Base-by-base conservation (phyloP, 2,113 vertebrate genomes). In the Tangachromis dhanisi region DNA sequence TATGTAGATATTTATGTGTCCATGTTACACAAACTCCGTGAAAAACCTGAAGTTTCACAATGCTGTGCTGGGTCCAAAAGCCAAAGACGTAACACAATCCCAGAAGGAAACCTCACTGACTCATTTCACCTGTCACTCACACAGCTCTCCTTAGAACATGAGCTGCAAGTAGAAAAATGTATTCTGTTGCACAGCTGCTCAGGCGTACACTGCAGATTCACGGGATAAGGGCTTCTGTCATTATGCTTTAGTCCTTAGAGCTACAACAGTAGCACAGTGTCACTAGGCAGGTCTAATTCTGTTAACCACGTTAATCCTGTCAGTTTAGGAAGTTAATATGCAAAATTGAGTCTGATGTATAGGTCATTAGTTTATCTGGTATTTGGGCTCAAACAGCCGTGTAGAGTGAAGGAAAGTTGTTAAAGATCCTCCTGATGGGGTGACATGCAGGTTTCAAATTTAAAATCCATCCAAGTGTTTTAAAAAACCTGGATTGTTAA, bases 401-500 rank as follows among this genome's bases (percentile, higher is more conserved):
- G 21, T 17, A 29, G 14, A 76, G 71, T 1, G 21, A 76, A 47
- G 42, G 42, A 47, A 76, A 47, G 24, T 29, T 73, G 21, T 47
- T 76, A 29, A 47, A 76, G 40, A 3, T 8, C 38, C 6, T 42
- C n/a, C 63, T 71, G 35, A 71, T 71, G 63, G 63, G 63, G 63
- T 24, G 0, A 68, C n/a, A 68, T 68, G 29, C 26, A 76, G 21
- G 2, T 47, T 26, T 73, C 1, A 73, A 73, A 45, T 71, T 45
- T 71, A 73, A 45, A 26, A 71, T 42, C 2, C 68, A 73, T 73
- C 13, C 38, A 73, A 73, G 13, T 26, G 38, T 73, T 24, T 73
- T 45, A 10, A 73, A 45, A 45, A 24, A 73, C 21, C 0, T 47
- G 9, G 0, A 21, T 9, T 68, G 0, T 38, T 68, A 0, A 45